These are phyloP conservation scores for Zosterops borbonicus DNA, from an alignment of 2,113 vertebrate species.

Conservation along the genomic window DNA sequence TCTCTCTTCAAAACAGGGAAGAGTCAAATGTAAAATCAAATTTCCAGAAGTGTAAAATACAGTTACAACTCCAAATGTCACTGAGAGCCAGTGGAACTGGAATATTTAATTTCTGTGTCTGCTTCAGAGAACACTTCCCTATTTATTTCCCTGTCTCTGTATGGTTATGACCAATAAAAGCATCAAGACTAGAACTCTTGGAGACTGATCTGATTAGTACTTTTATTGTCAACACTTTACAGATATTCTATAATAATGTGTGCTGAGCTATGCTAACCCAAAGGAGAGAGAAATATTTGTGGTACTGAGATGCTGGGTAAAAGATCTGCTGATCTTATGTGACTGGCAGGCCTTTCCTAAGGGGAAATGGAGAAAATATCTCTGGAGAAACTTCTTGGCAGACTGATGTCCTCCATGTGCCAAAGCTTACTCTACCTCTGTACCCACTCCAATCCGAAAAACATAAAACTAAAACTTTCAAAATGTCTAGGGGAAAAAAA, in stretches of 20 bases:
- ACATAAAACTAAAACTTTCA: background rate
- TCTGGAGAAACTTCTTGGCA: background rate
- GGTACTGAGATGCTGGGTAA: background rate
- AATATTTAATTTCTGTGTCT: background rate
- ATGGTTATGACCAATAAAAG: background rate
- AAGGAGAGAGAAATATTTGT: background rate
- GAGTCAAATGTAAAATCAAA: background rate
- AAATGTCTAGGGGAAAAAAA: background rate
- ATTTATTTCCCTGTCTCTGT: background rate
- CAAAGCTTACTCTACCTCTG: background rate
- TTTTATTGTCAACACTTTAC: background rate
- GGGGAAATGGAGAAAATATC: background rate
- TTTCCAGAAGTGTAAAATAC: background rate
- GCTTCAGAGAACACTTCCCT: background rate
- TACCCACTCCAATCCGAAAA: background rate
- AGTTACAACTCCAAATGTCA: background rate
- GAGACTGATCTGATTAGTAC: background rate
- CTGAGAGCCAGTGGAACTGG: rapidly evolving
- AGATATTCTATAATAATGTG: background rate
- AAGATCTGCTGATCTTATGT: background rate
- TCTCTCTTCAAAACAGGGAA: background rate
- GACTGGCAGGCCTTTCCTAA: background rate
- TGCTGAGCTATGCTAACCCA: background rate
- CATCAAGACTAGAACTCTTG: background rate
- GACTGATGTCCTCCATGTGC: background rate